Percentiles rank a stretch among this genome's conserved stretches.
Evolutionary conservation across 2,113 vertebrate genomes (phyloP).

Genomic region (Stigmatopora argus): DNA sequence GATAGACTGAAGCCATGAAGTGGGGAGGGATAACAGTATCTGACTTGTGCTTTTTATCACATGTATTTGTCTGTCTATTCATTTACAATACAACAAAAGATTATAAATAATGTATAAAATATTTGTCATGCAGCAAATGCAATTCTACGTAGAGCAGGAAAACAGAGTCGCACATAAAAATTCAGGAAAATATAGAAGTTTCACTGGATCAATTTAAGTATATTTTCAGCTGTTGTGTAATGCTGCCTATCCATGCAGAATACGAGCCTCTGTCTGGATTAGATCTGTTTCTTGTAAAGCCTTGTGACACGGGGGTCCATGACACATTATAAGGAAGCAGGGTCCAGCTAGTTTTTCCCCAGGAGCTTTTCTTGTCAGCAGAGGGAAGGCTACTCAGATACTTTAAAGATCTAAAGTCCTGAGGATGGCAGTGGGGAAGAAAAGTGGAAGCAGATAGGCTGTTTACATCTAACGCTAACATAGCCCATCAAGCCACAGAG

Average conservation of each 20-base stretch:
- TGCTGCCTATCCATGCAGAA: conserved; percentile 3
- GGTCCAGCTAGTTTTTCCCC: conserved; percentile 40
- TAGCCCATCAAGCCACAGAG: conserved; percentile 7
- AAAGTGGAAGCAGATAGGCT: conserved; percentile 33
- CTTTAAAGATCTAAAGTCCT: conserved; percentile 22
- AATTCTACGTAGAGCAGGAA: neutral
- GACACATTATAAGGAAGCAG: conserved; percentile 41
- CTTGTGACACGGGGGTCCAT: conserved; percentile 35
- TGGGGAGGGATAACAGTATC: too few species aligned
- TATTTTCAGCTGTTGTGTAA: conserved; percentile 8
- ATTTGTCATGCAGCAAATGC: neutral
- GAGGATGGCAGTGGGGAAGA: conserved; percentile 31
- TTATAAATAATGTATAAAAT: too few species aligned
- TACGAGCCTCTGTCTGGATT: conserved; percentile 11
- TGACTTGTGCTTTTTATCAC: too few species aligned
- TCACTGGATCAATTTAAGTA: conserved; percentile 16
- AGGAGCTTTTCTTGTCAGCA: conserved; percentile 50
- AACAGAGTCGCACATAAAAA: conserved; percentile 2
- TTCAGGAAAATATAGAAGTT: conserved; percentile 6
- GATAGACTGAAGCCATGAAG: too few species aligned
- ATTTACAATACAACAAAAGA: too few species aligned
- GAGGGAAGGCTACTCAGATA: conserved; percentile 46
- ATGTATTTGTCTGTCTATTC: too few species aligned
- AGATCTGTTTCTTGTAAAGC: conserved; percentile 28
- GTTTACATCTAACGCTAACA: conserved; percentile 32